Percentiles rank a stretch among this genome's conserved stretches.
Evolutionary conservation across 2,113 vertebrate genomes (phyloP).

Genomic region (Aptenodytes patagonicus): DNA sequence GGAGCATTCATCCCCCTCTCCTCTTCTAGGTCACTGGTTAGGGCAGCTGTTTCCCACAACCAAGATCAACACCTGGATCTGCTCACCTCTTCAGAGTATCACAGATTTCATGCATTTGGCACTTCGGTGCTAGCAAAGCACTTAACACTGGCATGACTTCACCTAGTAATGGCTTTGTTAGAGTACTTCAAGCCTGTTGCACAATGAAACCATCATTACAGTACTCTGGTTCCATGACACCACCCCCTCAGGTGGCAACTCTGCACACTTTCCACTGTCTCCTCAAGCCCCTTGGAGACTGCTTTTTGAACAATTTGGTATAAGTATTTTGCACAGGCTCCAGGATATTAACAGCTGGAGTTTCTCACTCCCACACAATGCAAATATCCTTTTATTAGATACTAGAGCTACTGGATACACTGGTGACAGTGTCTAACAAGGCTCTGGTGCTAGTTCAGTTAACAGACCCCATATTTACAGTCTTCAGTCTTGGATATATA

Average conservation of each 20-base stretch:
- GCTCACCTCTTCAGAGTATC: neutral
- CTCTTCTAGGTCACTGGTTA: neutral
- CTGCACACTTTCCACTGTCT: neutral
- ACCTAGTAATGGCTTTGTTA: neutral
- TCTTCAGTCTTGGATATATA: neutral
- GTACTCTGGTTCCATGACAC: neutral
- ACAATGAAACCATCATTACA: neutral
- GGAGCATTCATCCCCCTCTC: neutral
- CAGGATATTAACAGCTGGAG: neutral
- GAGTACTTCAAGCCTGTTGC: neutral
- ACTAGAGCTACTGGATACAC: neutral
- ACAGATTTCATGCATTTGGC: neutral
- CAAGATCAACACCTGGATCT: neutral
- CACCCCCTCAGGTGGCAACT: neutral
- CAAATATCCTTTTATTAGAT: neutral
- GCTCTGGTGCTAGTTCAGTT: neutral
- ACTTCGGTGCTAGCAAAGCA: neutral
- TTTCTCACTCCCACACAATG: neutral
- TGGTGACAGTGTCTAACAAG: neutral
- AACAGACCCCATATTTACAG: neutral
- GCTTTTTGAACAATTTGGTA: neutral
- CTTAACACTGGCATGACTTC: neutral
- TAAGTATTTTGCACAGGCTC: neutral
- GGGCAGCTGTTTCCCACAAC: neutral
- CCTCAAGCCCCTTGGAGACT: neutral